Conservation (phyloP, 2,888 invertebrate species). For the Nycteola revayana region DNA sequence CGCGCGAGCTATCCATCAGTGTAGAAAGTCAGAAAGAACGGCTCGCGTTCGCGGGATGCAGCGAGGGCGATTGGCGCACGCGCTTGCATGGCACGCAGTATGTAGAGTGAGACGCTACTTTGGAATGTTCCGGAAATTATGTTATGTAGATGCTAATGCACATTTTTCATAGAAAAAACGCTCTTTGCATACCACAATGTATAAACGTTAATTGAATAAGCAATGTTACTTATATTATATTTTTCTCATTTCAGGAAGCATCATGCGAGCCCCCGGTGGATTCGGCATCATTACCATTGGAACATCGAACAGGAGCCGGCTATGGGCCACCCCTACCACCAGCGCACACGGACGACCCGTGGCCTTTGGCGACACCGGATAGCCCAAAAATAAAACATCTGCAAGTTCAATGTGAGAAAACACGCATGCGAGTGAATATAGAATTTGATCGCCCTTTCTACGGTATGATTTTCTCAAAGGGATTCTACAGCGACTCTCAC, state of each 20-base stretch:
- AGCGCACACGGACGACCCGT: conserved; percentile 88
- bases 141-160: conserved; percentile 9
- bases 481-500: conserved; percentile 94
- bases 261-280: conserved; percentile 90
- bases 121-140: conserved; percentile 47
- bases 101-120: conserved; percentile 70
- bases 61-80: conserved; percentile 40
- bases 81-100: conserved; percentile 57
- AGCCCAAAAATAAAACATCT: conserved; percentile 96
- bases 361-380: conserved; percentile 94
- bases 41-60: conserved; percentile 46
- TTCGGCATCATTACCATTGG: conserved; percentile 90
- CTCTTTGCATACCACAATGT: too few relatives aligned
- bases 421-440: conserved; percentile 96
- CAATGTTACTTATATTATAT: neutral
- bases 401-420: conserved; percentile 97
- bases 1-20: conserved; percentile 74
- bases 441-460: conserved; percentile 97
- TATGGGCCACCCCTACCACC: conserved; percentile 86
- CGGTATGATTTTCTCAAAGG: conserved; percentile 98
- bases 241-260: conserved; percentile 84
- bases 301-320: conserved; percentile 90
- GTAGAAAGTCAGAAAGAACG: conserved; percentile 79
- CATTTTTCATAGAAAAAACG: neutral
- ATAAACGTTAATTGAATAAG: neutral